Conservation (phyloP, 1,140 invertebrate species). For the Achatina immaculata region DNA sequence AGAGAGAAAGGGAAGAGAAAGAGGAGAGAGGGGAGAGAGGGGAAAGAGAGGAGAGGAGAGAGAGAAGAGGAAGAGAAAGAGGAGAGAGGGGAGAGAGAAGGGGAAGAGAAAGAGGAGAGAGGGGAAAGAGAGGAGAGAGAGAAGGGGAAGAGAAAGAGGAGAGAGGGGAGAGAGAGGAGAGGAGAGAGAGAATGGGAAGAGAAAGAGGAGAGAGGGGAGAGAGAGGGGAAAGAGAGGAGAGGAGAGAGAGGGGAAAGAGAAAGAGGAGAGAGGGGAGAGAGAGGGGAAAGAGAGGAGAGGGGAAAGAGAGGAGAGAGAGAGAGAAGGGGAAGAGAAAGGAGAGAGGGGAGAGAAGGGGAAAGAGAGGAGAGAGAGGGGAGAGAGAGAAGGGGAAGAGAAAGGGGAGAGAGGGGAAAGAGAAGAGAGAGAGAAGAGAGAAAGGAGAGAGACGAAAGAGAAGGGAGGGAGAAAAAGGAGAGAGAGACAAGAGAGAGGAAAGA, state of each 20-base stretch:
- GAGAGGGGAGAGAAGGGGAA: not conserved
- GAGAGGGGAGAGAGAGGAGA: not conserved
- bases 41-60: not conserved
- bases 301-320: conserved; percentile 23
- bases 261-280: no score
- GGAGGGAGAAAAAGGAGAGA: not conserved
- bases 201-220: not conserved
- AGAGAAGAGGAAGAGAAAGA: not conserved
- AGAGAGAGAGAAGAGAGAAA: not conserved
- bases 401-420: not conserved
- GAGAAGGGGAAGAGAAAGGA: not conserved
- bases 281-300: no score
- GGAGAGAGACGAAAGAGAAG: not conserved
- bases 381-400: not conserved
- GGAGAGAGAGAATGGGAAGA: not conserved
- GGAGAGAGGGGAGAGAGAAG: not conserved
- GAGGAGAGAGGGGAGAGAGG: no score
- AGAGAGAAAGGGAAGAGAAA: no score
- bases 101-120: not conserved
- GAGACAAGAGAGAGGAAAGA: not conserved
- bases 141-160: conserved; percentile 3
- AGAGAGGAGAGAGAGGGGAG: not conserved
- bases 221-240: not conserved
- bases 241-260: no score
- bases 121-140: not conserved